Base-by-base conservation (phyloP, 2,888 invertebrate genomes). In the Sceliomorpha sp. region DNA sequence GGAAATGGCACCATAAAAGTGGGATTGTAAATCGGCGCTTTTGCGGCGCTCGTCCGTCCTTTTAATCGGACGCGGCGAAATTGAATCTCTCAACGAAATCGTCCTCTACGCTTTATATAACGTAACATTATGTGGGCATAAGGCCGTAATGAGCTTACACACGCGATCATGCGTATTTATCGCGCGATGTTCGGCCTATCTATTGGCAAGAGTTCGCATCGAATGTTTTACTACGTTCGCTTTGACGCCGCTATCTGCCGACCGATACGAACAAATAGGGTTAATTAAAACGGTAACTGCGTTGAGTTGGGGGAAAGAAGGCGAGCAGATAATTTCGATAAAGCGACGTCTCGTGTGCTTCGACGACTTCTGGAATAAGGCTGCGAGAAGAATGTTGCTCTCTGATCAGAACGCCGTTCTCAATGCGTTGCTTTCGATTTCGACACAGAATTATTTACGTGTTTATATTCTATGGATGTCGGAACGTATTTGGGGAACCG, bases 221-320 rank as follows among this genome's bases (percentile, higher is more conserved):
- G 53, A 59, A 63, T 69, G 63, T 63, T 59, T 63, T 42, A 42
- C 26, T 42, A 26, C 27, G 42, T 7, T 26, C 13, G 40, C 69
- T 69, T 69, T 69, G 69, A 63, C 53, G 53, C 44, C 20, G 6
- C 20, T 59, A 63, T 58, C 69, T 63, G 63, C 69, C 69, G 69
- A 36, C 55, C 26, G 69, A 69, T 69, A 69, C 53, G 42, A 69
- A 69, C 69, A 63, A 69, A 69, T 69, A 63, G 58, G 58, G 58
- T 69, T 63, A 63, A 69, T 69, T 58, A 69, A 69, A 69, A 63
- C 47, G 62, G 58, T 69, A 69, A 59, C 62, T 62, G 34, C 40
- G 62, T 20, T 31, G 29, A 45, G 62, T 17, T 40, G 62, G 45
- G 51, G 62, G 50, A 58, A 20, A 20, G 20, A 20, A 20, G 20